Percentiles rank a stretch among this genome's conserved stretches.
Conservation (phyloP, 2,888 invertebrate genomes). For the Microctonus brassicae region DNA sequence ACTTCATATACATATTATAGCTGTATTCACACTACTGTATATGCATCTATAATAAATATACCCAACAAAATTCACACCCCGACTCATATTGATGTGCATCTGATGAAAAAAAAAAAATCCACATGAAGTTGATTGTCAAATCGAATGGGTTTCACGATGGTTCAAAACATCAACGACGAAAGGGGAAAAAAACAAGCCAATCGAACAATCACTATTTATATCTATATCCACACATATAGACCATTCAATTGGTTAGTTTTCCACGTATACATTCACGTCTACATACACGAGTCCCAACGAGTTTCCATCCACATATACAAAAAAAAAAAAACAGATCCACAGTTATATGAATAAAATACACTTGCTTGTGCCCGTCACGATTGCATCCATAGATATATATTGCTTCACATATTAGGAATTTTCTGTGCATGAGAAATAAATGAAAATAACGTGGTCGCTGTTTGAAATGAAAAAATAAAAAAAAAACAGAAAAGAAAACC, state of each 20-base stretch:
- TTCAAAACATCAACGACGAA: background rate
- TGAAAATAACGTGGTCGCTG: background rate
- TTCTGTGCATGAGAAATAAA: background rate
- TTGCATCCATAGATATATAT: background rate
- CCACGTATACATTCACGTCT: too few species aligned
- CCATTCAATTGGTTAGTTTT: constrained; percentile 32
- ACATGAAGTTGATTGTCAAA: constrained; percentile 29
- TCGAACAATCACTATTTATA: constrained; percentile 29
- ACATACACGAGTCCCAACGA: background rate
- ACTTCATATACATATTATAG: too few species aligned
- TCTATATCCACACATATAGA: background rate
- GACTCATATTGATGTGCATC: background rate
- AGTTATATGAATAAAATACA: background rate
- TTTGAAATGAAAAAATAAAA: too few species aligned
- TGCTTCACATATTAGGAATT: background rate
- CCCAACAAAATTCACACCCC: constrained; percentile 7
- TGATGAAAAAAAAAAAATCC: constrained; percentile 28
- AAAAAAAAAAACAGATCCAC: too few species aligned
- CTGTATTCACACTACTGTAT: background rate
- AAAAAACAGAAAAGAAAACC: background rate
- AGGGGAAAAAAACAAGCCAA: background rate
- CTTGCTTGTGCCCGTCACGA: background rate
- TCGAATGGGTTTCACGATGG: constrained; percentile 17
- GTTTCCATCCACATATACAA: too few species aligned
- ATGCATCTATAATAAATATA: background rate